Percentiles rank a stretch among this genome's conserved stretches.
phyloP scores from a whole-genome alignment of 1,140 invertebrate genomes.

The Zaprionus tsacasi region DNA sequence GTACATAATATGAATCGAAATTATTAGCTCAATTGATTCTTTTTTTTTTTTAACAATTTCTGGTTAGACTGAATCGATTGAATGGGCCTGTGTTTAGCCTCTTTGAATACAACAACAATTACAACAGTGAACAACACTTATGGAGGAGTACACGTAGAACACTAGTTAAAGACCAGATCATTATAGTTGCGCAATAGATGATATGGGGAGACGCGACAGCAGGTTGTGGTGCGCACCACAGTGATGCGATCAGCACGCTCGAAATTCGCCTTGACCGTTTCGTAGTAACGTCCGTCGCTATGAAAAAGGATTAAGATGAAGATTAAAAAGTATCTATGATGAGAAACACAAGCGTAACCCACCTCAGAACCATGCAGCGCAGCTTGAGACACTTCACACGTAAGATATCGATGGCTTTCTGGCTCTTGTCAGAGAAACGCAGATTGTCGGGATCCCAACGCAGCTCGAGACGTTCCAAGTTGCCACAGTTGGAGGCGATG shows the following conservation, averaged over 20 bases:
- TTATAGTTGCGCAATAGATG: conserved; percentile 96
- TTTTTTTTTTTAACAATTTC: background rate
- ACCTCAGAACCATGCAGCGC: conserved; percentile 93
- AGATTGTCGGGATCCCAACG: conserved; percentile 99
- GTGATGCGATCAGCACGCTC: conserved; percentile 98
- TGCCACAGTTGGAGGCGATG: conserved; percentile 96
- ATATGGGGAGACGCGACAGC: conserved; percentile 95
- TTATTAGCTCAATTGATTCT: background rate
- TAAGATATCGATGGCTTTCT: conserved; percentile 96
- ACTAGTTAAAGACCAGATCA: conserved; percentile 96
- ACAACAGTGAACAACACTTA: conserved; percentile 25
- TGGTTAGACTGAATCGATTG: background rate
- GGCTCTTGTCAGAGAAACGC: conserved; percentile 99
- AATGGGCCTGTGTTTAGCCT: background rate
- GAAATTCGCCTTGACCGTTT: conserved; percentile 99
- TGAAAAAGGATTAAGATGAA: background rate
- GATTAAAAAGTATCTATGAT: background rate
- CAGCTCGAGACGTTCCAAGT: conserved; percentile 96
- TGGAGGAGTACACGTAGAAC: background rate
- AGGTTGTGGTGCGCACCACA: conserved; percentile 97
- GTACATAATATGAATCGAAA: conserved; percentile 2
- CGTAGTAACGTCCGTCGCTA: conserved; percentile 99
- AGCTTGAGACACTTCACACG: conserved; percentile 95
- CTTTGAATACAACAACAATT: conserved; percentile 29
- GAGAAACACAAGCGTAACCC: conserved; percentile 46